Base-by-base conservation (phyloP, 2,797 vertebrate genomes). In the Falco columbarius region DNA sequence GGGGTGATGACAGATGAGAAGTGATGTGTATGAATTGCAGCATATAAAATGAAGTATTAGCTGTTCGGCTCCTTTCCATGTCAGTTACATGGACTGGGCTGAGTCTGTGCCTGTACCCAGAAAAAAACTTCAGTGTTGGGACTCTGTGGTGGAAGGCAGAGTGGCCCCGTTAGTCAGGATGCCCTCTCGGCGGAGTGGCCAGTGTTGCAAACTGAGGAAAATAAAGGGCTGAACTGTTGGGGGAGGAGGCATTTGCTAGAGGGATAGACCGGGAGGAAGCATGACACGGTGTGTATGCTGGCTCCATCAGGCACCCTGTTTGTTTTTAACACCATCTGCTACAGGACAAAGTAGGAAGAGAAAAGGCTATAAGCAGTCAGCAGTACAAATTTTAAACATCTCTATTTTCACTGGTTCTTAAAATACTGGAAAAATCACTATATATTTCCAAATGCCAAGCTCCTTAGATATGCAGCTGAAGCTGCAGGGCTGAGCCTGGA, bases 111-210 rank as follows among this genome's bases (percentile, higher is more conserved):
- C n/a, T 66, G 24, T 29, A 13, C 7, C 18, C 51, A 3, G 2
- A 63, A 67, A 83, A 62, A 32, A 38, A 6, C 13, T 59, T 49
- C 46, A 65, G 12, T n/a, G 30, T 19, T 70, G 51, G 30, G 59
- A 79, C n/a, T 73, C 10, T 61, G 6, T 18, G 70, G 46, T 42
- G 76, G n/a, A 68, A 49, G 16, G 23, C 40, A 89, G 73, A 62
- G 36, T 73, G 5, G 30, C 3, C 3, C 52, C 0, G 0, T 47
- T 24, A 32, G n/a, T 52, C 65, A 90, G 26, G 21, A 51, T 76
- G 20, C 12, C 29, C 10, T 24, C 27, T 2, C 4, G 0, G 4
- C 3, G 5, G 17, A 20, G 22, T 51, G 9, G 30, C 70, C 24
- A 40, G 30, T 76, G 23, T 14, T 29, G 44, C 20, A 87, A 32